Base-by-base conservation (phyloP, 2,888 invertebrate species). In the Campaea margaritaria region DNA sequence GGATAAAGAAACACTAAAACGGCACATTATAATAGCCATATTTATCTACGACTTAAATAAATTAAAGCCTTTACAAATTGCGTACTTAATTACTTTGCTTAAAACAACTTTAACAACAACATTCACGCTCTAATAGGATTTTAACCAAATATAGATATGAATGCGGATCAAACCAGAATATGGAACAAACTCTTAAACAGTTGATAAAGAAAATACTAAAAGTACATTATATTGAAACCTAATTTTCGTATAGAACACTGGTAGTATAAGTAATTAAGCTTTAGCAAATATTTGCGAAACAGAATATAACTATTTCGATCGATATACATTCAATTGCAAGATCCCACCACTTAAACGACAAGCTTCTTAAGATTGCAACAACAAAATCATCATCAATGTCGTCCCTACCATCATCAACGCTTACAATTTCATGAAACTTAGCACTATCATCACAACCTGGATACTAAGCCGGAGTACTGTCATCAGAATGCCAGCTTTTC, bases 401-500 rank as follows among this genome's bases (percentile, higher is more conserved):
- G 15, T 31, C 46, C 28, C 28, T 16, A 36, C 7, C 49, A 53
- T 50, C 45, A 53, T 38, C 27, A 45, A 39, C 15, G 48, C 27
- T 21, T 43, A 41, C 16, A 10, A 52, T 50, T 52, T 41, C 15
- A 42, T 47, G 7, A 36, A 27, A 31, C 41, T 31, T 47, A 51
- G 28, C 16, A 52, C 27, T 50, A 46, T 48, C 53, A 53, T 34
- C 51, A 27, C 36, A 44, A 46, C 21, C 36, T 15, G 21, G 21
- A n/a, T 49, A 42, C 78, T 91, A 93, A 76, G 93, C 86, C 5
- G 92, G 92, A 0, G 89, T 83, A 58, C 89, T 92, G 34, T 93
- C 93, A 66, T 93, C 89, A 10, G 92, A 93, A 65, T 93, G 91
- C 93, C 93, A 93, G 82, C 92, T 93, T 82, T 91, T 93, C 64